Percentiles rank a stretch among this genome's conserved stretches.
phyloP scores from a whole-genome alignment of 2,888 invertebrate genomes.

The Cataglyphis altisquamis region DNA sequence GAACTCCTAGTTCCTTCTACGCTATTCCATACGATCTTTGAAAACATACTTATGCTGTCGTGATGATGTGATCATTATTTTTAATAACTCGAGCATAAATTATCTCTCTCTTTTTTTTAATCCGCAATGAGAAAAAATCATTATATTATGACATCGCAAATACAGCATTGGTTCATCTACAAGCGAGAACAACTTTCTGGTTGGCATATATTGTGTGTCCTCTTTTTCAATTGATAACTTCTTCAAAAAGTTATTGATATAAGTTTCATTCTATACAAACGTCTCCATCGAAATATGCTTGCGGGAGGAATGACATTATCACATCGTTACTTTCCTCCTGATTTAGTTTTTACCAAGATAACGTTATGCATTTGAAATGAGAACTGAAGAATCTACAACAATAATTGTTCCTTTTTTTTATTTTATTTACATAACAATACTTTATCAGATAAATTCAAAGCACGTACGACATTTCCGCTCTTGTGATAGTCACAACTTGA shows the following conservation, averaged over 20 bases:
- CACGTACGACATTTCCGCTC: not conserved
- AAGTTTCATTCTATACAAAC: not conserved
- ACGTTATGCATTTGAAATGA: slow-evolving; percentile 15
- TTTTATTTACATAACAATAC: not conserved
- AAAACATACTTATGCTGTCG: slow-evolving; percentile 7
- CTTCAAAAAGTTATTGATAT: slow-evolving; percentile 5
- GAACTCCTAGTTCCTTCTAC: not conserved
- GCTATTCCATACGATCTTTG: slow-evolving; percentile 29
- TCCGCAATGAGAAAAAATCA: slow-evolving; percentile 8
- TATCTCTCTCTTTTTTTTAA: not conserved
- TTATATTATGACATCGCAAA: slow-evolving; percentile 35
- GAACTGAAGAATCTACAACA: slow-evolving; percentile 5
- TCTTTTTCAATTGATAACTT: slow-evolving; percentile 13
- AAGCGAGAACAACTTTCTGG: slow-evolving; percentile 2
- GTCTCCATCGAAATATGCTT: not conserved
- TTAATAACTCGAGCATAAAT: slow-evolving; percentile 70
- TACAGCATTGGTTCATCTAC: slow-evolving; percentile 6
- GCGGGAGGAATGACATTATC: not conserved
- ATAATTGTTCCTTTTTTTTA: slow-evolving; percentile 10
- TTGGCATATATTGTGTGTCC: not conserved
- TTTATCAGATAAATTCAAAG: not conserved
- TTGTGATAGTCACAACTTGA: not conserved
- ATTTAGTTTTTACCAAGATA: slow-evolving; percentile 10
- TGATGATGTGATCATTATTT: slow-evolving; percentile 72
- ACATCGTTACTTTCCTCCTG: not conserved